These are phyloP conservation scores for Anseranas semipalmata DNA, from an alignment of 2,113 vertebrate genomes.

Conservation along the genomic window DNA sequence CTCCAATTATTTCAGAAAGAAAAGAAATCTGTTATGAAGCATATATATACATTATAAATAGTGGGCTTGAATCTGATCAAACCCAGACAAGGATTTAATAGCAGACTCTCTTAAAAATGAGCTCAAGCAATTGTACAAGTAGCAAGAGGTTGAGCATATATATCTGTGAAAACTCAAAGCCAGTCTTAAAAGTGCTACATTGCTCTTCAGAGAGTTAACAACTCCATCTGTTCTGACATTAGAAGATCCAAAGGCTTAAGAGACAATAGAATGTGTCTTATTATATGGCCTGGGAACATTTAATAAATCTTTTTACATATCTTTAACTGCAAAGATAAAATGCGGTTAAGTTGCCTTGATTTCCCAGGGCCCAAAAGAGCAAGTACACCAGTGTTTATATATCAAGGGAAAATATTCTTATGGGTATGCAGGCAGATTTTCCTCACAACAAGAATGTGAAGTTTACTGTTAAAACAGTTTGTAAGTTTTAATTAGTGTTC, in stretches of 20 bases:
- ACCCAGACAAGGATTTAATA: neutral
- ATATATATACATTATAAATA: neutral
- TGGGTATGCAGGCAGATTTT: neutral
- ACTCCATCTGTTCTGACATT: neutral
- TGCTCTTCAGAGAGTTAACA: neutral
- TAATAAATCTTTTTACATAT: neutral
- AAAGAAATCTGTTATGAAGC: neutral
- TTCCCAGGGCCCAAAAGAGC: neutral
- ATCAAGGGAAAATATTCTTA: neutral
- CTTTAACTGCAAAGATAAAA: neutral
- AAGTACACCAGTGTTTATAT: neutral
- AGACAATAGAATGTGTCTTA: neutral
- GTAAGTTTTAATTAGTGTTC: conserved; percentile 44
- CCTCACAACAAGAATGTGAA: neutral
- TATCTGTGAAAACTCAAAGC: neutral
- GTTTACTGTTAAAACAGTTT: neutral
- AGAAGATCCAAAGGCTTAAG: neutral
- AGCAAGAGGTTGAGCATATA: neutral
- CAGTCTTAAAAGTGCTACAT: neutral
- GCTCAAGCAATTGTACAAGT: neutral
- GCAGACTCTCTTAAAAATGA: neutral
- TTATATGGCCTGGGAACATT: neutral
- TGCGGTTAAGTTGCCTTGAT: neutral
- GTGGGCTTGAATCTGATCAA: neutral
- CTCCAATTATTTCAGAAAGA: neutral